These are phyloP conservation scores for Podocnemis expansa DNA, from an alignment of 2,113 vertebrate genomes.

Conservation along the genomic window DNA sequence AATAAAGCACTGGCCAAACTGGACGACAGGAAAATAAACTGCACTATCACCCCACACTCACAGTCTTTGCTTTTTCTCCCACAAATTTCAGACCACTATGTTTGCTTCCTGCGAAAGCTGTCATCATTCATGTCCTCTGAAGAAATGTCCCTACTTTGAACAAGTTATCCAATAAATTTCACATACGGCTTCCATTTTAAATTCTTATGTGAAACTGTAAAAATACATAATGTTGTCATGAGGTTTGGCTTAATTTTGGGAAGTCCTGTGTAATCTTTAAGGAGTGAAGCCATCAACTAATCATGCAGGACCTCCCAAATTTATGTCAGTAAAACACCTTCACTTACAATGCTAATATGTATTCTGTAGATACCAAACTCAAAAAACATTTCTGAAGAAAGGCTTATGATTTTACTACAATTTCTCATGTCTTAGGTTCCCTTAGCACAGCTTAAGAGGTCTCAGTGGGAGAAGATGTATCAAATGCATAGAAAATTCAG, in stretches of 20 bases:
- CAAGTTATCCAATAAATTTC: not conserved
- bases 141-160: not conserved
- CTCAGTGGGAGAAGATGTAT: not conserved
- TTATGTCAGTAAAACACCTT: not conserved
- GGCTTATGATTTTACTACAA: not conserved
- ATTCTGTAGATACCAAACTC: not conserved
- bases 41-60: not conserved
- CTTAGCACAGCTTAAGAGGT: not conserved
- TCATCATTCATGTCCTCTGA: not conserved
- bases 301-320: not conserved
- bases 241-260: not conserved
- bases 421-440: not conserved
- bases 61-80: not conserved
- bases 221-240: not conserved
- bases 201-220: not conserved
- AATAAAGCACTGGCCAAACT: not conserved
- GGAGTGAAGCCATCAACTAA: not conserved
- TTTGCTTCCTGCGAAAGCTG: not conserved
- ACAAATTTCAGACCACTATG: not conserved
- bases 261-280: not conserved
- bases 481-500: not conserved
- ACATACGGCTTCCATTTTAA: not conserved
- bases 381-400: not conserved
- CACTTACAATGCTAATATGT: not conserved
- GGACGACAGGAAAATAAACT: not conserved